Base-by-base conservation (phyloP, 2,888 invertebrate species). In the Actias luna region DNA sequence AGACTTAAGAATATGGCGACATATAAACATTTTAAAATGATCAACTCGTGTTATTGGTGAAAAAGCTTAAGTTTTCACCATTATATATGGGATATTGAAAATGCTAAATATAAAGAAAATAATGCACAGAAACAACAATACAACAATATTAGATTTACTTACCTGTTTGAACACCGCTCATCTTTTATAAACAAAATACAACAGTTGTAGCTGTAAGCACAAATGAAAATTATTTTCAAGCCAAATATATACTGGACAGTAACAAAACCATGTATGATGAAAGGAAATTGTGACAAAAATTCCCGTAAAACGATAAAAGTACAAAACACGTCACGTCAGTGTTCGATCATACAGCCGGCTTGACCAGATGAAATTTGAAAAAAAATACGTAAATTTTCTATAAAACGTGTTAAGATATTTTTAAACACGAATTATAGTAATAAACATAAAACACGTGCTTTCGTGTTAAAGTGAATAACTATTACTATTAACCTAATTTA, bases 121-220 rank as follows among this genome's bases (percentile, higher is more conserved):
- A 33, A 16, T 52, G 16, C 10, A 50, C 10, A 60, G 55, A 55
- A 55, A 55, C 14, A 55, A 55, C 27, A 50, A 25, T 59, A 16
- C 18, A 59, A 36, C 22, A 50, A 14, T 46, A 27, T 39, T 25
- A 22, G 22, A 25, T 57, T 63, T 66, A 76, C 85, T 75, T 77
- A 87, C 89, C 89, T 82, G 89, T 85, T 78, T 86, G 89, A 69
- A 89, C 83, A 68, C 85, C 87, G 76, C 89, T 89, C 89, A 89
- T 89, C 75, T 71, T 82, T 71, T 29, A 22, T 39, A 18, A 31
- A 42, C 58, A 4, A 59, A 10, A 31, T 31, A 29, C 25, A 22
- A 27, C n/a, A 58, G 58, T 58, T 14, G n/a, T n/a, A 16, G 31
- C 16, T 58, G 18, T 46, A 39, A 16, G 16, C 57, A 57, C 12